Evolutionary conservation across 1,140 invertebrate species (phyloP).

Genomic region (Sminthurinus signatus): DNA sequence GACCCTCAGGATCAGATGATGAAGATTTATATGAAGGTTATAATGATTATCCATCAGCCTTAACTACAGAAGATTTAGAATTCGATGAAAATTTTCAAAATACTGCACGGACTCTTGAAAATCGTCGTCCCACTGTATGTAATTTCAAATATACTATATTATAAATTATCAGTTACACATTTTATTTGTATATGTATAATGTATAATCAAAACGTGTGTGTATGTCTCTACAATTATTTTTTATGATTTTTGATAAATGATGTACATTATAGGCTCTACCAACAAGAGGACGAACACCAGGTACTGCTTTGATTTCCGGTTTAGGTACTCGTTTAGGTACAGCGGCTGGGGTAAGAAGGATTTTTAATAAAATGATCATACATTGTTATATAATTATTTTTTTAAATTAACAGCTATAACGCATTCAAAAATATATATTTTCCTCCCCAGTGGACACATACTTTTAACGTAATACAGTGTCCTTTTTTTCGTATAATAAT

Average conservation of each 20-base stretch:
- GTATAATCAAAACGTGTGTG: neutral
- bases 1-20: conserved; percentile 35
- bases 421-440: no score
- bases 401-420: conserved; percentile 5
- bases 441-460: no score
- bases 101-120: conserved; percentile 48
- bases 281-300: conserved; percentile 14
- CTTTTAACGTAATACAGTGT: neutral
- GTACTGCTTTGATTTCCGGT: conserved; percentile 44
- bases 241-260: neutral
- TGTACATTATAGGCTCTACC: conserved; percentile 18
- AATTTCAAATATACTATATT: neutral
- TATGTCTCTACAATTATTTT: neutral
- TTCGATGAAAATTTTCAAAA: conserved; percentile 56
- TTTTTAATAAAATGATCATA: neutral
- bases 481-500: neutral
- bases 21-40: conserved; percentile 63
- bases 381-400: neutral
- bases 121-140: conserved; percentile 29
- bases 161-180: neutral
- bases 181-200: neutral
- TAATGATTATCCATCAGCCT: conserved; percentile 58
- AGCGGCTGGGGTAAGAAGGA: conserved; percentile 48
- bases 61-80: conserved; percentile 59
- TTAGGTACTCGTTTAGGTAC: conserved; percentile 50